Evolutionary conservation across 2,888 invertebrate genomes (phyloP).

Genomic region (Euzetes globulus): DNA sequence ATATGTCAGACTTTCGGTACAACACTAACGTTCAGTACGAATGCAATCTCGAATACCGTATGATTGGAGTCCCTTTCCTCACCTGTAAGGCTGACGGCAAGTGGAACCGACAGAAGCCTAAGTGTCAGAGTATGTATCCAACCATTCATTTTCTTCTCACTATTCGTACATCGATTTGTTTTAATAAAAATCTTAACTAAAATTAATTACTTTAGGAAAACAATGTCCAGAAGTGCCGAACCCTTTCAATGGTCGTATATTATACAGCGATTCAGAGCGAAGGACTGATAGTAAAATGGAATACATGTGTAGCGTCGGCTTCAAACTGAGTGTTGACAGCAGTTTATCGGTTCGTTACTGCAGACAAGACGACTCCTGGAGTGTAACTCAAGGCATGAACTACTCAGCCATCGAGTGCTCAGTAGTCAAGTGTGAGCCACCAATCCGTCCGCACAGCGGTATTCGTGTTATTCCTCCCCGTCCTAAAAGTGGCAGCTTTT

Average conservation of each 20-base stretch:
- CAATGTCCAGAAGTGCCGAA: slow-evolving; percentile 28
- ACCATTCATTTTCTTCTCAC: background rate
- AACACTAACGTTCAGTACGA: slow-evolving; percentile 27
- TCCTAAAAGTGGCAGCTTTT: background rate
- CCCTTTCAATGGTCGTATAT: slow-evolving; percentile 14
- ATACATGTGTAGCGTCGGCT: slow-evolving; percentile 19
- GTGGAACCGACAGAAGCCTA: slow-evolving; percentile 27
- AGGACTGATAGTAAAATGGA: slow-evolving; percentile 20
- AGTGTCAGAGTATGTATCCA: slow-evolving; percentile 15
- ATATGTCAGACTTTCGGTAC: background rate
- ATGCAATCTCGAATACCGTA: slow-evolving; percentile 25
- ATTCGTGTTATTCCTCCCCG: slow-evolving; percentile 3
- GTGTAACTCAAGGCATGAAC: background rate
- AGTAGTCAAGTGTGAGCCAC: background rate
- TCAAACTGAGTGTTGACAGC: background rate
- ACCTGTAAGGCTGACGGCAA: slow-evolving; percentile 23
- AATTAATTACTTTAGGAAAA: slow-evolving; percentile 5
- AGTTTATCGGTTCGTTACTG: background rate
- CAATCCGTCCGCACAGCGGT: slow-evolving; percentile 27
- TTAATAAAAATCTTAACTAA: background rate
- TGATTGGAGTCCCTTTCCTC: slow-evolving; percentile 22
- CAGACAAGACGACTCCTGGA: slow-evolving; percentile 27
- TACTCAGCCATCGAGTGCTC: background rate
- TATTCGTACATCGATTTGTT: too few relatives aligned
- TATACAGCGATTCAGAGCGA: background rate